Evolutionary conservation across 1,140 invertebrate species (phyloP).

Genomic region (Diorhabda carinulata): DNA sequence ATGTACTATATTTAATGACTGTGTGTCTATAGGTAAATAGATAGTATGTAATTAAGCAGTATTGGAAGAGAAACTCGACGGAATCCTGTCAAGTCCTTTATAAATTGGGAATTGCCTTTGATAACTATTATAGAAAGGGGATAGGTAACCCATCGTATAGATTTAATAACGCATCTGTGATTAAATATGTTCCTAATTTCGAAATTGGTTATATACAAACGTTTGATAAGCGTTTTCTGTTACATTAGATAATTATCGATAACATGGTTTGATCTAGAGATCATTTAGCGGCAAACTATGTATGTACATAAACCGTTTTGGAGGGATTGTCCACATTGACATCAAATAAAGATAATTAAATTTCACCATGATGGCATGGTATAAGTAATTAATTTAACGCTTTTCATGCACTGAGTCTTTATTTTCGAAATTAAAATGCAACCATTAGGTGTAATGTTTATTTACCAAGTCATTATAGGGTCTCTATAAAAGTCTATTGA

Average conservation of each 20-base stretch:
- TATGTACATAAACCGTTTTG: constrained; percentile 1
- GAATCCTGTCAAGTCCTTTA: neutral
- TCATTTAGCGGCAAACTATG: neutral
- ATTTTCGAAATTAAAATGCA: neutral
- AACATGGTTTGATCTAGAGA: neutral
- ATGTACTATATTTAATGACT: no score
- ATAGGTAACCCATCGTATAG: neutral
- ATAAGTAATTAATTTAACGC: constrained; percentile 1
- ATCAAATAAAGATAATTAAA: neutral
- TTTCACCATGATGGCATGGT: neutral
- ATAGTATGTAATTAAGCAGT: neutral
- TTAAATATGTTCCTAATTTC: neutral
- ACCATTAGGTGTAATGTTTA: no score
- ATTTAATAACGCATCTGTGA: constrained; percentile 2
- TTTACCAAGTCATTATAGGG: no score
- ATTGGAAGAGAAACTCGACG: constrained; percentile 1
- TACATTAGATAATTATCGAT: constrained; percentile 1
- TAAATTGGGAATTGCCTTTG: neutral
- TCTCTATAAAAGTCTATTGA: no score
- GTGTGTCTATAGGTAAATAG: no score
- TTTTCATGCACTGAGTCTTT: neutral
- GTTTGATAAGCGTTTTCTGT: neutral
- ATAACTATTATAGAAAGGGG: neutral
- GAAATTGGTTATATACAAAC: neutral
- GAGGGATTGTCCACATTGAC: neutral